phyloP scores from a whole-genome alignment of 2,113 vertebrate species.

The Semicossyphus pulcher region DNA sequence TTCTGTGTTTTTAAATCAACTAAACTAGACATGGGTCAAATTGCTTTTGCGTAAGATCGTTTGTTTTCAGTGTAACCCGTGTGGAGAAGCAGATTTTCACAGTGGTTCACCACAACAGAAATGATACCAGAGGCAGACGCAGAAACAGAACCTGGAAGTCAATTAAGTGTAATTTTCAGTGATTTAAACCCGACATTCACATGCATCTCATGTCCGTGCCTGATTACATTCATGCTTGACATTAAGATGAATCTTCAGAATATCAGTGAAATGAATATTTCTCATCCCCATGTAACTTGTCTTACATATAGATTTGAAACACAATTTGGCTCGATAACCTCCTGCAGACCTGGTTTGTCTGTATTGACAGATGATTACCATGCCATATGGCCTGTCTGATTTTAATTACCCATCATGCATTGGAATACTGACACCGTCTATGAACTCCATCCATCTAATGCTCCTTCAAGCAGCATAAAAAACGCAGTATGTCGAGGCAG shows the following conservation, averaged over 20 bases:
- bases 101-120: conserved; percentile 4
- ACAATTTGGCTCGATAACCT: too few species aligned
- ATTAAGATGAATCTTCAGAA: conserved; percentile 36
- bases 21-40: conserved; percentile 19
- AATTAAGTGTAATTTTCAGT: conserved; percentile 27
- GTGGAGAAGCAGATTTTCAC: conserved; percentile 13
- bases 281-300: too few species aligned
- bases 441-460: conserved; percentile 23
- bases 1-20: conserved; percentile 36
- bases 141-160: conserved; percentile 40
- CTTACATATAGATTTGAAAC: too few species aligned
- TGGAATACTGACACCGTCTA: conserved; percentile 2
- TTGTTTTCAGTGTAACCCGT: conserved; percentile 19
- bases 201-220: conserved; percentile 18
- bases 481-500: not conserved
- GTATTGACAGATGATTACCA: conserved; percentile 14
- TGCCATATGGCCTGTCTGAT: not conserved
- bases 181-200: conserved; percentile 37
- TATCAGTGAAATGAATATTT: conserved; percentile 37
- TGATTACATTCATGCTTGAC: conserved; percentile 49
- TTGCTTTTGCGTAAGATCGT: conserved; percentile 16
- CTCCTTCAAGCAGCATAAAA: conserved; percentile 2
- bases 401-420: conserved; percentile 29
- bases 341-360: too few species aligned
- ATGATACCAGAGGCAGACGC: conserved; percentile 4